These are phyloP conservation scores for Parnassius orleans DNA, from an alignment of 2,888 invertebrate genomes.

Conservation along the genomic window DNA sequence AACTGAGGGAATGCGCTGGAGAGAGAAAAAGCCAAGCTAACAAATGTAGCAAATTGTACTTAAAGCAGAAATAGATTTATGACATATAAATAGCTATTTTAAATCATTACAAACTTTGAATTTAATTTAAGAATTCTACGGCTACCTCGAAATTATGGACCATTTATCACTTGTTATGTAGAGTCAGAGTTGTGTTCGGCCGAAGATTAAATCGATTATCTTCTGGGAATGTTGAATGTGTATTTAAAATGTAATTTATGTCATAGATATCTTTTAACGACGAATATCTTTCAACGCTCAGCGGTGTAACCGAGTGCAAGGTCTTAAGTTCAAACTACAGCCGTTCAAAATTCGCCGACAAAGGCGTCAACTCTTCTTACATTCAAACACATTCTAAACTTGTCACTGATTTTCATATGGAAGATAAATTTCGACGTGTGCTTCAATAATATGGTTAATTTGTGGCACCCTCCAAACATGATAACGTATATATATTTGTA, in stretches of 20 bases:
- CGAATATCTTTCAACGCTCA: neutral
- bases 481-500: no score
- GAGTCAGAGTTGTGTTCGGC: constrained; percentile 2
- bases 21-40: no score
- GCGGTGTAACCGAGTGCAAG: neutral
- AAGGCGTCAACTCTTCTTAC: no score
- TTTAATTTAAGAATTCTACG: constrained; percentile 14
- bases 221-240: constrained; percentile 9
- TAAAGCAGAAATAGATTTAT: neutral
- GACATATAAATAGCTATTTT: constrained; percentile 8
- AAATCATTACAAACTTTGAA: constrained; percentile 15
- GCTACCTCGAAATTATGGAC: constrained; percentile 10
- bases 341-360: no score
- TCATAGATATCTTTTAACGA: constrained; percentile 16
- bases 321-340: neutral
- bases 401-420: no score
- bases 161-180: constrained; percentile 22
- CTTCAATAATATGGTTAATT: no score
- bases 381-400: no score
- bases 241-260: constrained; percentile 21
- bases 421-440: no score
- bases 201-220: constrained; percentile 21
- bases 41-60: no score
- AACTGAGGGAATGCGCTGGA: no score
- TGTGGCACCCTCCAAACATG: no score